These are phyloP conservation scores for Pelvicachromis taeniatus DNA, from an alignment of 2,113 vertebrate species.

Conservation along the genomic window DNA sequence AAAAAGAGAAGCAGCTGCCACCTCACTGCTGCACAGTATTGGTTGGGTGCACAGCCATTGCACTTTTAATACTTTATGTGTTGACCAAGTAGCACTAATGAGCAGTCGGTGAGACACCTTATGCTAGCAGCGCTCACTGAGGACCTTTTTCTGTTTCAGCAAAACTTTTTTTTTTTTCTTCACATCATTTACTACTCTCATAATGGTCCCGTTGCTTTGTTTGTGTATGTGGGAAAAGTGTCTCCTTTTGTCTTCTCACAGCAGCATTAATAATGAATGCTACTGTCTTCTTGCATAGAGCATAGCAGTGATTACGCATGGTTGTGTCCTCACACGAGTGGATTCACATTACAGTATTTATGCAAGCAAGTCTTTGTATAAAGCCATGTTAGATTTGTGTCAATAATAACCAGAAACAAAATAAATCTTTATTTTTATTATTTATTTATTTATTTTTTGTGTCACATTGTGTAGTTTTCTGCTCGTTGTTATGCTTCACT, in stretches of 20 bases:
- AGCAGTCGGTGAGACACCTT: conserved; percentile 41
- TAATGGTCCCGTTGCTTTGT: conserved; percentile 28
- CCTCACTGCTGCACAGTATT: conserved; percentile 20
- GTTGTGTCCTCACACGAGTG: background rate
- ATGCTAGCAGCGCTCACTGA: conserved; percentile 3
- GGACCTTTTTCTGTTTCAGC: conserved; percentile 33
- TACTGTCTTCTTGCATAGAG: background rate
- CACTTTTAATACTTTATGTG: conserved; percentile 49
- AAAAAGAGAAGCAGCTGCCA: conserved; percentile 37
- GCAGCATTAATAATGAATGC: conserved; percentile 15
- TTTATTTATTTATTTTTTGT: background rate
- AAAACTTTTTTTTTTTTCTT: conserved; percentile 24
- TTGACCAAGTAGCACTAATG: conserved; percentile 62
- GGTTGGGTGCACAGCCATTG: conserved; percentile 10
- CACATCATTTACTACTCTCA: background rate
- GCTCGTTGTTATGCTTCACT: background rate
- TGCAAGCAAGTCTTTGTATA: background rate
- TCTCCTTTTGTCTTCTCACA: background rate
- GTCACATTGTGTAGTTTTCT: background rate
- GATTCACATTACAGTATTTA: background rate
- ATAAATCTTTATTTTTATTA: background rate
- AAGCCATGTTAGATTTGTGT: background rate
- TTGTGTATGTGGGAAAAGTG: background rate
- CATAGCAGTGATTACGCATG: background rate
- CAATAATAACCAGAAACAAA: background rate